A percentile compares a stretch with the other conserved stretches of the same genome.
Evolutionary conservation across 23 tunicate species (phyloP).

Genomic region (Halocynthia aurantium): DNA sequence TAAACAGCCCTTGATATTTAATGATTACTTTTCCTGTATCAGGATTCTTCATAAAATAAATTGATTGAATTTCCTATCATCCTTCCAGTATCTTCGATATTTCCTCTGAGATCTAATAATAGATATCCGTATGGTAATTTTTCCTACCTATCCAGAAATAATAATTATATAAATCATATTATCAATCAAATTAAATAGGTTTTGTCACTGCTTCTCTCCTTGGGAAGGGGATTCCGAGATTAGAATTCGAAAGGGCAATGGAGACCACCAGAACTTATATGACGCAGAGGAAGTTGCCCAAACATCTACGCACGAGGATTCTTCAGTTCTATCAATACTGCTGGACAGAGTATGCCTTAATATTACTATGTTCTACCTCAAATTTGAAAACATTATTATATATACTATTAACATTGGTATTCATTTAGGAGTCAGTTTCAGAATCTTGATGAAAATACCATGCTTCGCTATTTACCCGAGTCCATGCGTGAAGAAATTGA

Average conservation of each 20-base stretch:
- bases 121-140: too few relatives aligned
- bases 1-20: too few relatives aligned
- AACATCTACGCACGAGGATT: constrained; percentile 49
- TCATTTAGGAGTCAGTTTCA: constrained; percentile 50
- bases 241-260: constrained; percentile 53
- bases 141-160: not conserved
- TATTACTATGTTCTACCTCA: not conserved
- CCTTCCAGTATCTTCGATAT: too few relatives aligned
- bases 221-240: constrained; percentile 25
- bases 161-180: not conserved
- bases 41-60: too few relatives aligned
- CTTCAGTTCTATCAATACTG: constrained; percentile 55
- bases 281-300: constrained; percentile 47
- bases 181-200: constrained; percentile 10
- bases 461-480: constrained; percentile 62
- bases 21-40: too few relatives aligned
- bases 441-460: constrained; percentile 49
- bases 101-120: too few relatives aligned
- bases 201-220: constrained; percentile 41
- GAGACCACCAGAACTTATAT: constrained; percentile 38
- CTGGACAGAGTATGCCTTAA: constrained; percentile 39
- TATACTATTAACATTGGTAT: not conserved
- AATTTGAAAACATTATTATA: not conserved
- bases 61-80: too few relatives aligned
- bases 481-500: constrained; percentile 66